phyloP scores from a whole-genome alignment of 2,113 vertebrate species.

The Prunella himalayana region DNA sequence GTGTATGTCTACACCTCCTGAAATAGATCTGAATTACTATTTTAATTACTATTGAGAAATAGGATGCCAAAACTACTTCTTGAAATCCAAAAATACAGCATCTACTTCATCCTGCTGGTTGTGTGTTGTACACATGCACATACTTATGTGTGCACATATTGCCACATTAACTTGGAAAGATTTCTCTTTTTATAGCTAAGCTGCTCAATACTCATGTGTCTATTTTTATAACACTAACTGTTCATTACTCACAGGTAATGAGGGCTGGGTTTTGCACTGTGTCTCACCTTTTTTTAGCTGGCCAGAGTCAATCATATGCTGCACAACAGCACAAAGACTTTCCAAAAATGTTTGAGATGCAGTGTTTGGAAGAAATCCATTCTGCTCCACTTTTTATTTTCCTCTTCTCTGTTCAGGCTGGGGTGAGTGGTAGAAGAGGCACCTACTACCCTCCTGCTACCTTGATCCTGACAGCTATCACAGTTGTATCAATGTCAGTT shows the following conservation, averaged over 20 bases:
- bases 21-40: slow-evolving; percentile 13
- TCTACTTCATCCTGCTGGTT: neutral
- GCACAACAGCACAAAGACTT: neutral
- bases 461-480: neutral
- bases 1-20: neutral
- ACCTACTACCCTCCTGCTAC: neutral
- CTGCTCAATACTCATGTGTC: neutral
- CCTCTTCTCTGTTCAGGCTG: neutral
- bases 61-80: neutral
- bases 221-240: neutral
- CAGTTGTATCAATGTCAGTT: neutral
- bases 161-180: neutral
- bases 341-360: neutral
- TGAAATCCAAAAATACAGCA: neutral
- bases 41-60: neutral
- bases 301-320: neutral
- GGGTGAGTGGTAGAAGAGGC: neutral
- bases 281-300: neutral
- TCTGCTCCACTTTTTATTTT: neutral
- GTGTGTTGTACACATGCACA: neutral
- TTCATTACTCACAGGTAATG: neutral
- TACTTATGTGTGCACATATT: neutral
- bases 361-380: neutral
- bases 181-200: neutral
- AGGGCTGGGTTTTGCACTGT: neutral